A percentile compares a stretch with the other conserved stretches of the same genome.
These are phyloP conservation scores for Drosophila mayri DNA, from an alignment of 1,140 invertebrate species.

Conservation along the genomic window DNA sequence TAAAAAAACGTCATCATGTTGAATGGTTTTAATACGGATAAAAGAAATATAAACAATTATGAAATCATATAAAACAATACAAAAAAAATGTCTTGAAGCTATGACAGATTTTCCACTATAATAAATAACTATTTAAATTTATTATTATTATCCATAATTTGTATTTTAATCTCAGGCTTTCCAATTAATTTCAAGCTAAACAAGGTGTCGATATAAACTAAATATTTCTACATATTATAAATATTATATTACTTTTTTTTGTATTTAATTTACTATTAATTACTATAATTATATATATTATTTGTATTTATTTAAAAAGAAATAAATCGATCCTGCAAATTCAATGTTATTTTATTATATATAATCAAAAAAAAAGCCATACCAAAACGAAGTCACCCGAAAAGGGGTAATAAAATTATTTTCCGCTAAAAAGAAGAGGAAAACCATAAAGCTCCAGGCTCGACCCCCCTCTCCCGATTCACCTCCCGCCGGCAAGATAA, in stretches of 20 bases:
- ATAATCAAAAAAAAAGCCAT: conserved; percentile 9
- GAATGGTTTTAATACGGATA: too few species aligned
- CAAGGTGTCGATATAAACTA: not conserved
- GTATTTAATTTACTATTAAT: too few species aligned
- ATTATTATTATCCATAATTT: too few species aligned
- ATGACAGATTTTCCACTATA: too few species aligned
- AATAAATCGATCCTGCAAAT: not conserved
- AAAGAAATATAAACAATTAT: too few species aligned
- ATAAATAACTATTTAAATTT: too few species aligned
- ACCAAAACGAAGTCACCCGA: conserved; percentile 26
- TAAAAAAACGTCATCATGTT: too few species aligned
- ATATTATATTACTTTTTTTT: too few species aligned
- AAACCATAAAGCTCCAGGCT: conserved; percentile 4
- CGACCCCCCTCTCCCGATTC: not conserved
- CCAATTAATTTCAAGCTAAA: not conserved
- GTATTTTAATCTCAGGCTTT: too few species aligned
- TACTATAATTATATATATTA: not conserved
- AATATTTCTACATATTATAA: too few species aligned
- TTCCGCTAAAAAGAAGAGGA: conserved; percentile 52
- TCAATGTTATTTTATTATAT: conserved; percentile 22
- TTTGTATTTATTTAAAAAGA: not conserved
- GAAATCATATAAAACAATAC: too few species aligned
- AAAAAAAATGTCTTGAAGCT: too few species aligned
- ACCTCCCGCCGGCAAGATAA: conserved; percentile 48
- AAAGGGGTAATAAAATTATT: conserved; percentile 73